Evolutionary conservation across 1,140 invertebrate species (phyloP), one percentile per base, ranked within the genome.

Genomic region (Bactericera cockerelli): DNA sequence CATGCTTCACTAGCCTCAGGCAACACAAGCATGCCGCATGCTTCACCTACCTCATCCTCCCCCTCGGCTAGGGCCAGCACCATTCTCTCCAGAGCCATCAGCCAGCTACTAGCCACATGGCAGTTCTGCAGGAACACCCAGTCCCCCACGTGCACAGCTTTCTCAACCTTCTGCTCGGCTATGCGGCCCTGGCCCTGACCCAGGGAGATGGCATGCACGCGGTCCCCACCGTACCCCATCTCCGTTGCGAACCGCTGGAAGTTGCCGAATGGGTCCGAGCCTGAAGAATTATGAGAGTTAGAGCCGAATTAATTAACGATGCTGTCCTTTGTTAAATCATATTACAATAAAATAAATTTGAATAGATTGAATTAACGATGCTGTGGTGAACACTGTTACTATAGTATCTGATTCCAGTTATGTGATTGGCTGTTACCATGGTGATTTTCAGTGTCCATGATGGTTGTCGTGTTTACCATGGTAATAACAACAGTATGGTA

Each of bases 81-180:
- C 11, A 87, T 76, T 39, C 75, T 69, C 68, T 89, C 87, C 68
- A 91, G 73, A 0, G 71, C 70, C 1, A 83, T 72, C 88, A 96
- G 90, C 89, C 90, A 95, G 0, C 88, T 90, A 2, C 87, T 83
- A 6, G 89, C 91, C 63, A 96, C 74, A 68, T 95, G 91, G 68
- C 91, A 94, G 69, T 95, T 95, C 79, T 91, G 74, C 57, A 77
- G 71, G 68, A 91, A 86, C 0, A 93, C 80, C 92, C 90, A 94
- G 65, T 83, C 77, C 1, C 89, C 88, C 39, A 74, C 71, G 0
- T 77, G 74, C 57, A 78, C 73, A 4, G 83, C 89, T 59, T 73
- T 74, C n/a, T 79, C 78, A 2, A 95, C 85, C 72, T 92, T 77
- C 65, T 78, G 79, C 67, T 93, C 82, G 1, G 91, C 91, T 31